Evolutionary conservation across 2,113 vertebrate species (phyloP).

Genomic region (Prolemur simus): DNA sequence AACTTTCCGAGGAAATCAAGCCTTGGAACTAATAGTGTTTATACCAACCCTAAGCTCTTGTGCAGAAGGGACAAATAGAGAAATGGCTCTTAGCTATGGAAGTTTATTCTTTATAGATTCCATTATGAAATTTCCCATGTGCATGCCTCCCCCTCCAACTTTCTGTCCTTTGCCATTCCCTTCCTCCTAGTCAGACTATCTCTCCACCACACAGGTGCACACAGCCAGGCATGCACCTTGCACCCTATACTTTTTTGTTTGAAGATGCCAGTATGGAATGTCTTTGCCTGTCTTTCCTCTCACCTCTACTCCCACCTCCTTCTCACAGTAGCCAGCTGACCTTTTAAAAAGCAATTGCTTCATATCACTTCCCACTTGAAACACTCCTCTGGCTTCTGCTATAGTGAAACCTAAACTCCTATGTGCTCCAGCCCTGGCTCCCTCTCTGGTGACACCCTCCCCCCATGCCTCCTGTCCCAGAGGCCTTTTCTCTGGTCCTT

Average conservation of each 20-base stretch:
- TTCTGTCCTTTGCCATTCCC: background rate
- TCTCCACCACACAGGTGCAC: background rate
- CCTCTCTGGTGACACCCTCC: background rate
- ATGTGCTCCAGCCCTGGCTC: too few species aligned
- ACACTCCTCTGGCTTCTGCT: background rate
- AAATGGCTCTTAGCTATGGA: background rate
- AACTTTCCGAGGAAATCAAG: background rate
- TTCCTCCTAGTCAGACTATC: background rate
- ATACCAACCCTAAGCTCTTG: background rate
- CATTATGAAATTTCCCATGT: background rate
- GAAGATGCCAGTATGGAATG: background rate
- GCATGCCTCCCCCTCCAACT: background rate
- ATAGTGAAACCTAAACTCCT: background rate
- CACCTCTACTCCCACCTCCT: background rate
- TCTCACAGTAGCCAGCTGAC: background rate
- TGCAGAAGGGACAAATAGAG: background rate
- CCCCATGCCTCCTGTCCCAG: fast-evolving
- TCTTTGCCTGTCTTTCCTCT: background rate
- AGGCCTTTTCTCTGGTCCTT: background rate
- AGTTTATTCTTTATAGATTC: background rate
- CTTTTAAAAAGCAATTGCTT: background rate
- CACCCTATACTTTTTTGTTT: background rate
- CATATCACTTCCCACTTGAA: background rate
- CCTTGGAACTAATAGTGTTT: background rate
- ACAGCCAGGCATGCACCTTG: too few species aligned